Conservation (phyloP, 1,140 invertebrate species). For the Cotesia vestalis region DNA sequence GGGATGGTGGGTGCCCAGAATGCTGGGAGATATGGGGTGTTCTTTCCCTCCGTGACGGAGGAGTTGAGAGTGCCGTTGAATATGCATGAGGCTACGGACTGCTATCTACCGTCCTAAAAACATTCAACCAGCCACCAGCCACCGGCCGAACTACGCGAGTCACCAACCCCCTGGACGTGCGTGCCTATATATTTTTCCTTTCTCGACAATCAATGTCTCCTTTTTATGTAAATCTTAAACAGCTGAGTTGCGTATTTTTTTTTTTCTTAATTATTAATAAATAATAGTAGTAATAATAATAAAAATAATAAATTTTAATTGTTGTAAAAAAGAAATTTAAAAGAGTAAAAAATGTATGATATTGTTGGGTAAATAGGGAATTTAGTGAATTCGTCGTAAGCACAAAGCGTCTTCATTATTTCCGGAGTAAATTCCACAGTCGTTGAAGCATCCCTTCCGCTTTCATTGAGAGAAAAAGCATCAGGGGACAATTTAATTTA, state of each 20-base stretch:
- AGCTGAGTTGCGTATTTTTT: neutral
- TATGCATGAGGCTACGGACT: slow-evolving; percentile 63
- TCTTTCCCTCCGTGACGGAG: slow-evolving; percentile 68
- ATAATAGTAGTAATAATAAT: no score
- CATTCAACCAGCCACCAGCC: slow-evolving; percentile 50
- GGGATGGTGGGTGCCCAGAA: slow-evolving; percentile 42
- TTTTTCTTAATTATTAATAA: neutral
- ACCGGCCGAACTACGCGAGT: slow-evolving; percentile 33
- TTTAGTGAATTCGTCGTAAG: slow-evolving; percentile 15
- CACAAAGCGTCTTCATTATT: slow-evolving; percentile 28
- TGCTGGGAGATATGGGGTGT: slow-evolving; percentile 52
- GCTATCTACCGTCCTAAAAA: slow-evolving; percentile 66
- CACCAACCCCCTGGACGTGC: slow-evolving; percentile 43
- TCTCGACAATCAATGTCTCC: slow-evolving; percentile 60
- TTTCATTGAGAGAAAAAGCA: slow-evolving; percentile 17
- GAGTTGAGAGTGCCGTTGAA: slow-evolving; percentile 67
- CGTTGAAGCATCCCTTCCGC: slow-evolving; percentile 18
- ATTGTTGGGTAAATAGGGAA: neutral
- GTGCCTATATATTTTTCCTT: slow-evolving; percentile 21
- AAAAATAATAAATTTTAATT: neutral
- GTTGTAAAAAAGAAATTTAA: neutral
- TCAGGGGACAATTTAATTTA: slow-evolving; percentile 23
- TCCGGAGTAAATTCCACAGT: slow-evolving; percentile 27
- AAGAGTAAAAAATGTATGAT: neutral
- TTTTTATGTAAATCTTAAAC: slow-evolving; percentile 38